Base-by-base conservation (phyloP, 2,888 invertebrate genomes). In the Philaethria dido region DNA sequence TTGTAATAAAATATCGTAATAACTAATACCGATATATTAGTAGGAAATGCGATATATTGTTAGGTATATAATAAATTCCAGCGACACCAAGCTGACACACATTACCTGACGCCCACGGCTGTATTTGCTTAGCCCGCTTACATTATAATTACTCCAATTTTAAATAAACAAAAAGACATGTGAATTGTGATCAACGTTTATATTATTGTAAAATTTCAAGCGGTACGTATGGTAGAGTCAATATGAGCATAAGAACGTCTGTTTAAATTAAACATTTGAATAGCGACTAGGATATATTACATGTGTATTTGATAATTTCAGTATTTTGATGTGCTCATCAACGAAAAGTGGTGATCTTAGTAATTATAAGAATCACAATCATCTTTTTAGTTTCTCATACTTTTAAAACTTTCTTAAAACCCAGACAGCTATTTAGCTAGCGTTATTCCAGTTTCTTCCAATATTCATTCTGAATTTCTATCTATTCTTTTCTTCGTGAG, bases 81-180 rank as follows among this genome's bases (percentile, higher is more conserved):
- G 22, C 25, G 44, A 59, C 52, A 11, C n/a, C 20, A 45, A 54
- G 11, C 52, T 29, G 52, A 50, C 52, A 29, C 44, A 36, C 66
- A 45, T 55, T 36, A 54, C n/a, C 44, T 18, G 18, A 45, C 59
- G 63, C 67, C 67, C 50, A 63, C 63, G 45, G n/a, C 50, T 25
- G 63, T 64, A 57, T 63, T 62, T 36, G 45, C 29, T 45, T 63
- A 63, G 16, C 67, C 67, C 45, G 50, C 44, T 67, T 67, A 67
- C 67, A 65, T 65, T 65, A 52, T 59, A 52, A 63, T 67, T 59
- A 50, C 50, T 63, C 50, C 63, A 62, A 62, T 63, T 67, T 54
- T 52, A 63, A 20, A 33, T 50, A 67, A 67, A 57, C 29, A 57
- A 29, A 65, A 29, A 59, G 42, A 65, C 50, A 48, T 59, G 9